A percentile compares a stretch with the other conserved stretches of the same genome.
Conservation (phyloP, 2,888 invertebrate genomes). For the Machimus atricapillus region DNA sequence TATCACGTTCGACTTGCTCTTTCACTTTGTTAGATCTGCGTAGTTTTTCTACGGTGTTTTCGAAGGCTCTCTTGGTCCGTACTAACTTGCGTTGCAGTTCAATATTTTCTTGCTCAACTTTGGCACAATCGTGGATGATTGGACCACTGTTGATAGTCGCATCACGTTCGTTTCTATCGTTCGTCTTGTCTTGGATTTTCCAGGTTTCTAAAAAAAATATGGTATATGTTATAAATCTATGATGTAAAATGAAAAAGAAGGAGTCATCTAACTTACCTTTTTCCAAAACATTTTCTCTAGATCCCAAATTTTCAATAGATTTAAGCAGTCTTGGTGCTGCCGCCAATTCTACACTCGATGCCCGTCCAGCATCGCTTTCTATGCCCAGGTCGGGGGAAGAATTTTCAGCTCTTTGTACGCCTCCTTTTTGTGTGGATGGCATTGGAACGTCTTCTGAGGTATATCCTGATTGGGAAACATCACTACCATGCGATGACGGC, state of each 20-base stretch:
- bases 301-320: background rate
- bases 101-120: slow-evolving; percentile 72
- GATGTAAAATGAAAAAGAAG: background rate
- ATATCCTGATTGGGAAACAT: slow-evolving; percentile 61
- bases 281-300: slow-evolving; percentile 33
- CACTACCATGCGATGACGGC: slow-evolving; percentile 49
- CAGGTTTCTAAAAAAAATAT: slow-evolving; percentile 17
- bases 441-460: slow-evolving; percentile 62
- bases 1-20: slow-evolving; percentile 82
- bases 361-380: slow-evolving; percentile 79
- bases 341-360: slow-evolving; percentile 63
- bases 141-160: background rate
- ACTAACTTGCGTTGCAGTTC: slow-evolving; percentile 74
- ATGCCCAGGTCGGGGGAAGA: slow-evolving; percentile 89
- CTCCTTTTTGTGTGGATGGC: background rate
- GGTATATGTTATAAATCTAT: background rate
- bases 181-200: slow-evolving; percentile 6
- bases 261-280: slow-evolving; percentile 11
- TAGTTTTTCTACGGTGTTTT: slow-evolving; percentile 78
- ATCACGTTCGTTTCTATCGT: background rate
- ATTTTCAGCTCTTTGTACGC: slow-evolving; percentile 58
- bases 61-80: slow-evolving; percentile 76
- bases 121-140: slow-evolving; percentile 59
- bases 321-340: slow-evolving; percentile 50
- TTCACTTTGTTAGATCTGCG: slow-evolving; percentile 81